A percentile compares a stretch with the other conserved stretches of the same genome.
These are phyloP conservation scores for Eciton burchellii DNA, from an alignment of 1,140 invertebrate species.

Conservation along the genomic window DNA sequence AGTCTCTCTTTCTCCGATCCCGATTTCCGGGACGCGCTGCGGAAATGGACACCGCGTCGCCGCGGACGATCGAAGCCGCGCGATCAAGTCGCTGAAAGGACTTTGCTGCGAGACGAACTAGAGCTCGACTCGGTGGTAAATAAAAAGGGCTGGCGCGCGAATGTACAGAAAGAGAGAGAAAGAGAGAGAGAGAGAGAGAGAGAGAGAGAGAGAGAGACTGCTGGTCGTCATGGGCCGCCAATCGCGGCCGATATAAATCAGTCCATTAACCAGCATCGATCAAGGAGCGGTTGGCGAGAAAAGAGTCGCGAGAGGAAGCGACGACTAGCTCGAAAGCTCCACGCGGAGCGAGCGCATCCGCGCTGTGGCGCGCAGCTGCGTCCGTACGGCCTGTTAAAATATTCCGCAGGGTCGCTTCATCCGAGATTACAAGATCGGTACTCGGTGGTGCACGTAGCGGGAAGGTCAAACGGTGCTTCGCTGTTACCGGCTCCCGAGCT, in stretches of 20 bases:
- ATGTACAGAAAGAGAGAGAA: no score
- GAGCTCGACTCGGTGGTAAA: conserved; percentile 16
- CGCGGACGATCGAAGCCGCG: neutral
- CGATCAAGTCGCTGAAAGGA: conserved; percentile 24
- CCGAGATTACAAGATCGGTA: conserved; percentile 61
- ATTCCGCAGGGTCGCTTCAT: conserved; percentile 65
- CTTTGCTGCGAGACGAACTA: neutral
- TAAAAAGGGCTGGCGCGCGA: neutral
- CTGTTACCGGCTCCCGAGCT: conserved; percentile 13
- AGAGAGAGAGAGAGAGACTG: conserved; percentile 16
- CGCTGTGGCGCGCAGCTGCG: neutral
- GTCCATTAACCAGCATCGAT: conserved; percentile 65
- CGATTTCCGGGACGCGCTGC: no score
- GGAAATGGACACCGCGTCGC: neutral
- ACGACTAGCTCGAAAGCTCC: neutral
- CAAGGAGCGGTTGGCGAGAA: conserved; percentile 51
- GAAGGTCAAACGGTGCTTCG: conserved; percentile 63
- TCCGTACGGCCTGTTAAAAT: conserved; percentile 59
- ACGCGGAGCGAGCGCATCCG: neutral
- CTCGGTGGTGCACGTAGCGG: neutral
- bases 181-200: conserved; percentile 15
- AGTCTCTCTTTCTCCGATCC: no score
- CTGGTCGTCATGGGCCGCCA: conserved; percentile 48
- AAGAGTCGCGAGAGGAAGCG: conserved; percentile 13
- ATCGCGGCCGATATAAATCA: conserved; percentile 65